A percentile compares a stretch with the other conserved stretches of the same genome.
These are phyloP conservation scores for Digitonthophagus gazella DNA, from an alignment of 2,888 invertebrate genomes.

Conservation along the genomic window DNA sequence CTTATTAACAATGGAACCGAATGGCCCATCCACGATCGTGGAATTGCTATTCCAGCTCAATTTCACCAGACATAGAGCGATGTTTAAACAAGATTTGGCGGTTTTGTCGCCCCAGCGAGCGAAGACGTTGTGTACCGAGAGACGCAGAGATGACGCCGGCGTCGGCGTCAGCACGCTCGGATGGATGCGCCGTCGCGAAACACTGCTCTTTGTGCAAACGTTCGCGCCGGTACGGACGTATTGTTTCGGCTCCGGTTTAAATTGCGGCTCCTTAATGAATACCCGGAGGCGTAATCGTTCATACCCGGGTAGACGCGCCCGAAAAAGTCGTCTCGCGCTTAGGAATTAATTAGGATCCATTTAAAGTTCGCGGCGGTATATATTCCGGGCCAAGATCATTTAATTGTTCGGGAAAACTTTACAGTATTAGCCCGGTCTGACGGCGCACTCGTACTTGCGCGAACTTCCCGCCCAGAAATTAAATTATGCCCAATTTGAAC, in stretches of 20 bases:
- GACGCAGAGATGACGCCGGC: background rate
- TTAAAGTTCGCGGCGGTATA: conserved; percentile 12
- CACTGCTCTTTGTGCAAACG: background rate
- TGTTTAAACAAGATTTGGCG: background rate
- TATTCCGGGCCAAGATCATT: conserved; percentile 14
- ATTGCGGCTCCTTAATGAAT: background rate
- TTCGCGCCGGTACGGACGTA: background rate
- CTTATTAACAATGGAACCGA: background rate
- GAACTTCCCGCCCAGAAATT: conserved; percentile 8
- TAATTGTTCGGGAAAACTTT: conserved; percentile 17
- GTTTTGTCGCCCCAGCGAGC: background rate
- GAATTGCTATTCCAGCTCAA: background rate
- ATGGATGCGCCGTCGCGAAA: background rate
- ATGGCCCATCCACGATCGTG: background rate
- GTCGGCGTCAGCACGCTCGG: background rate
- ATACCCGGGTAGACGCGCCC: background rate
- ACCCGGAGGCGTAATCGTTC: background rate
- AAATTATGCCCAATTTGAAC: conserved; percentile 14
- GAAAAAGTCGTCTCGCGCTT: background rate
- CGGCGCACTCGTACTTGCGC: conserved; percentile 5
- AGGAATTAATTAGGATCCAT: conserved; percentile 14
- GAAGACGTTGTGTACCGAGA: background rate
- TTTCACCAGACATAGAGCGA: background rate
- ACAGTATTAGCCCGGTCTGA: conserved; percentile 13
- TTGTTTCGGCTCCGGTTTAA: background rate